Evolutionary conservation across 2,888 invertebrate genomes (phyloP).

Genomic region (Marronus borbonicus): DNA sequence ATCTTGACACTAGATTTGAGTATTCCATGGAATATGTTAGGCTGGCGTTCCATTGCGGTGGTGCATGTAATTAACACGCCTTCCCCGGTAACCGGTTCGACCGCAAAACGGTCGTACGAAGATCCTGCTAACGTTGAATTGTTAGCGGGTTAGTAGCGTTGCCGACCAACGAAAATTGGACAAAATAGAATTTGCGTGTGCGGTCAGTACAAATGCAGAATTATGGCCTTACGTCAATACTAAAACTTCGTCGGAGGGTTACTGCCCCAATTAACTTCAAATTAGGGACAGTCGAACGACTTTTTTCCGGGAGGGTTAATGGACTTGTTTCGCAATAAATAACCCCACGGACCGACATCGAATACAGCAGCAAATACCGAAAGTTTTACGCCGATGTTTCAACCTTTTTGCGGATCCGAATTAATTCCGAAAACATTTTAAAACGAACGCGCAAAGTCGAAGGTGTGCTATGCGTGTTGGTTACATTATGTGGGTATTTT

Average conservation of each 20-base stretch:
- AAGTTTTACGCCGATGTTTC: constrained; percentile 12
- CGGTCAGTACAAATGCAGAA: constrained; percentile 46
- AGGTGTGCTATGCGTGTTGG: no score
- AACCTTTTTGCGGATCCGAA: not conserved
- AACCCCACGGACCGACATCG: constrained; percentile 22
- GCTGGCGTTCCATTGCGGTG: not conserved
- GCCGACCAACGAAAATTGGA: constrained; percentile 17
- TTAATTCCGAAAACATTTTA: constrained; percentile 1
- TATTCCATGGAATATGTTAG: no score
- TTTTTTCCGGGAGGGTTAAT: constrained; percentile 32
- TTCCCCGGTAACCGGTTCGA: constrained; percentile 3
- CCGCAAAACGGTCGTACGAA: constrained; percentile 10
- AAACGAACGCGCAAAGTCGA: not conserved
- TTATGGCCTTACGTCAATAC: constrained; percentile 47
- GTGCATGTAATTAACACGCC: constrained; percentile 11
- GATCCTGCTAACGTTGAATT: not conserved
- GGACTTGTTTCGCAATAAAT: constrained; percentile 40
- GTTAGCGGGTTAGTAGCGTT: not conserved
- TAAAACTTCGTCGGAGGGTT: constrained; percentile 44
- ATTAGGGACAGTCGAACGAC: constrained; percentile 48
- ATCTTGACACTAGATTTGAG: no score
- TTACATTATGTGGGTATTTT: no score
- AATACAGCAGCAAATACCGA: constrained; percentile 23
- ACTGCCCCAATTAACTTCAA: constrained; percentile 48
- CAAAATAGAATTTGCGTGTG: constrained; percentile 45